Base-by-base conservation (phyloP, 2,888 invertebrate species). In the Bellardia pandia region DNA sequence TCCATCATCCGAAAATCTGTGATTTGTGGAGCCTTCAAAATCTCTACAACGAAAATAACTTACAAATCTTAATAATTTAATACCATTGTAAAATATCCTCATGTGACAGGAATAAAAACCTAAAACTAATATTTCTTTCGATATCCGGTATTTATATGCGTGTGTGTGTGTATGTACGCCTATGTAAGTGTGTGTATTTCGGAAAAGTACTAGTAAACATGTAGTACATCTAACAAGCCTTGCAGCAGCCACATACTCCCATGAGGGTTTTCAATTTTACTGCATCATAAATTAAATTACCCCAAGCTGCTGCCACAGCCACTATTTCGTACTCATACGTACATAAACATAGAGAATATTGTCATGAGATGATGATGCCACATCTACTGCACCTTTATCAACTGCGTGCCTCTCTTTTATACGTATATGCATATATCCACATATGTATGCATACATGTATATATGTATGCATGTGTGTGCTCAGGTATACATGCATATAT, bases 231-330 rank as follows among this genome's bases (percentile, higher is more conserved):
- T 85, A 85, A 87, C 64, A 78, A 64, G 87, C 71, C 83, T 85
- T 86, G 76, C 78, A 80, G 81, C 86, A 82, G 86, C 85, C 86
- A 85, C 76, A 86, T 76, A 88, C 86, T 88, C 90, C 86, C 90
- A 74, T 80, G 88, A 88, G 89, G 88, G 87, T 86, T 90, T 90
- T 90, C 88, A 89, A 89, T 89, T 90, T 88, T 90, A 90, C 90
- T 90, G 89, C 90, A 89, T 89, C 90, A 90, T 90, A 90, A 89
- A 90, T 90, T 90, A 89, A 88, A 89, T 90, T 90, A 89, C 88
- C 89, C 89, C 88, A 87, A 87, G 85, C 87, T 87, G 87, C 85
- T 87, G 85, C 86, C 86, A 86, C 83, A 77, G 66, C 81, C 81
- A 87, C 85, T 82, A 82, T 74, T 84, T 86, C 11, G 16, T 72